Conservation (phyloP, 2,797 vertebrate species). For the Limosa lapponica region DNA sequence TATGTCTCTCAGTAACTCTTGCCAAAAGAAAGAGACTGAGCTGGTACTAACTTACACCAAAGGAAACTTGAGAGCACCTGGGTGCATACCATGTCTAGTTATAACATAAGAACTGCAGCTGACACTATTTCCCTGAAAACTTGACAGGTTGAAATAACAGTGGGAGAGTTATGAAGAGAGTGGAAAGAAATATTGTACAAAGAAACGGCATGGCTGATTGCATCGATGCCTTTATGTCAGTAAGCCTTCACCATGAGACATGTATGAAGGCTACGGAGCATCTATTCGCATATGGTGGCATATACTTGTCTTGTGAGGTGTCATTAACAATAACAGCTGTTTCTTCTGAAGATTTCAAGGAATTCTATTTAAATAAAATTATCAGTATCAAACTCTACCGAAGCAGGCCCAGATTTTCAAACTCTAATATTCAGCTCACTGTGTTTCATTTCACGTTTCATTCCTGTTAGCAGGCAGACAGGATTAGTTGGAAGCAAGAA, state of each 20-base stretch:
- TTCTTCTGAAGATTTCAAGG: neutral
- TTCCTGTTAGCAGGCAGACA: neutral
- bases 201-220: slow-evolving; percentile 27
- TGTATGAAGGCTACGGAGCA: neutral
- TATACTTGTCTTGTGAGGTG: neutral
- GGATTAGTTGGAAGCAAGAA: neutral
- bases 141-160: slow-evolving; percentile 35
- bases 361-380: neutral
- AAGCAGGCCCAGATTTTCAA: neutral
- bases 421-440: neutral
- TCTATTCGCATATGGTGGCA: neutral
- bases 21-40: neutral
- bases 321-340: neutral
- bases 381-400: neutral
- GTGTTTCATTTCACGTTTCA: neutral
- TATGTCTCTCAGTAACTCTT: neutral
- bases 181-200: neutral
- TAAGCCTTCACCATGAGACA: neutral
- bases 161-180: slow-evolving; percentile 2
- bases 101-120: neutral
- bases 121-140: neutral
- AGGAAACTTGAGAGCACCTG: neutral
- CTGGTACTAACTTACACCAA: neutral
- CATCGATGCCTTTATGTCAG: neutral
- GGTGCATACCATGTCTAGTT: neutral